Conservation (phyloP, 1,140 invertebrate genomes). For the Drosophila melanogaster region Release_6_plus_ISO1_MT NT_033777.3:10538501-10539000, state of each 20-base stretch:
- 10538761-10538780: conserved; percentile 1
- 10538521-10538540: not conserved
- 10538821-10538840: too few relatives aligned
- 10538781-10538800: conserved; percentile 26
- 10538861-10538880: conserved; percentile 55
- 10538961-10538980: conserved; percentile 27
- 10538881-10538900: conserved; percentile 37
- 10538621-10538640: conserved; percentile 33
- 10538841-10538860: conserved; percentile 46
- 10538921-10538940: conserved; percentile 76
- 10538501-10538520: conserved; percentile 29
- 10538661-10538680: not conserved
- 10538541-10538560: conserved; percentile 33
- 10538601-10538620: conserved; percentile 24
- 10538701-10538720: not conserved
- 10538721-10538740: not conserved
- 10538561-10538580: conserved; percentile 38
- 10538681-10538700: conserved; percentile 48
- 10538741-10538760: not conserved
- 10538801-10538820: conserved; percentile 5
- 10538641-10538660: conserved; percentile 2
- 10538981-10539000: conserved; percentile 42
- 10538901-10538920: conserved; percentile 37
- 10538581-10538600: conserved; percentile 21
- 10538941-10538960: conserved; percentile 60